Percentiles rank a stretch among this genome's conserved stretches.
Evolutionary conservation across 2,797 vertebrate species (phyloP).

Genomic region (Tapirus indicus): DNA sequence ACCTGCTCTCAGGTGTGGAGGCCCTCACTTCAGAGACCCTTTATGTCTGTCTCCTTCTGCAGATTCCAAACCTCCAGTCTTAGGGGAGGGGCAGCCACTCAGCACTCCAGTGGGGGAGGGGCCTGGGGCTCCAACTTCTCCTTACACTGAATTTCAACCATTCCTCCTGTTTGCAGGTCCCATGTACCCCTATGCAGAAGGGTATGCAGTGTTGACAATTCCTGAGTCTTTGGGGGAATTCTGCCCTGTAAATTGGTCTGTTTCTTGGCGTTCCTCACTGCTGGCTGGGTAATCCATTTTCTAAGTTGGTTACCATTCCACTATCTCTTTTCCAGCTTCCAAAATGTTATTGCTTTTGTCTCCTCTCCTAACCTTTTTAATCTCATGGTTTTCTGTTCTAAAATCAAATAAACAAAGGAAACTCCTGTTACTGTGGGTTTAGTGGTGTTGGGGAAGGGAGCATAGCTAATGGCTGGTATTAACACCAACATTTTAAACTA

Average conservation of each 20-base stretch:
- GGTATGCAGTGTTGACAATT: background rate
- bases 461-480: background rate
- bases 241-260: background rate
- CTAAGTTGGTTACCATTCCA: background rate
- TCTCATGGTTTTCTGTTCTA: background rate
- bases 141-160: background rate
- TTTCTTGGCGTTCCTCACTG: background rate
- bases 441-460: background rate
- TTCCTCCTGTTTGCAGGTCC: background rate
- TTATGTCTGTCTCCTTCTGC: background rate
- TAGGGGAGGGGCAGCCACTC: background rate
- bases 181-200: background rate
- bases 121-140: background rate
- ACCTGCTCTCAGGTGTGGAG: background rate
- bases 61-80: background rate
- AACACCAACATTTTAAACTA: conserved; percentile 38
- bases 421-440: background rate
- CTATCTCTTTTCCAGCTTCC: background rate
- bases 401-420: conserved; percentile 10
- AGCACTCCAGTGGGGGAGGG: background rate
- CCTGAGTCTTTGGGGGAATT: background rate
- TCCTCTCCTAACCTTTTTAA: background rate
- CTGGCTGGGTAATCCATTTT: background rate
- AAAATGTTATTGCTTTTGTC: background rate
- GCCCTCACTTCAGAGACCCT: background rate